phyloP scores from a whole-genome alignment of 2,113 vertebrate species.

The Ia io region DNA sequence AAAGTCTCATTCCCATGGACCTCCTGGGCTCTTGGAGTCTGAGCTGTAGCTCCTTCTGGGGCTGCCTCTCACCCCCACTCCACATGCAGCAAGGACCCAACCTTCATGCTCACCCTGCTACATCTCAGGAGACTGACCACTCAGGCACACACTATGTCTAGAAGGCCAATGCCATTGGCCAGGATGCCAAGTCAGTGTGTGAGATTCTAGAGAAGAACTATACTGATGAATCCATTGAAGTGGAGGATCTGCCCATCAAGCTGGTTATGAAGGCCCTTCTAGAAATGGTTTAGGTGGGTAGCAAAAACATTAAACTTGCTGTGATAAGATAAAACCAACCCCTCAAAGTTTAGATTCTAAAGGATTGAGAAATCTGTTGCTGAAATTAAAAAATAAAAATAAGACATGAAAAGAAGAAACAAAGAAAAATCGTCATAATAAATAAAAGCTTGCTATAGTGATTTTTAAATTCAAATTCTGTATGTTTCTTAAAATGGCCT shows the following conservation, averaged over 20 bases:
- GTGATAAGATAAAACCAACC: conserved; percentile 84
- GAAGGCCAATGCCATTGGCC: conserved; percentile 86
- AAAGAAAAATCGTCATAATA: conserved; percentile 83
- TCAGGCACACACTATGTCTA: neutral
- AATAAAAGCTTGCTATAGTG: conserved; percentile 49
- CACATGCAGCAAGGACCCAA: neutral
- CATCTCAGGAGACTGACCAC: neutral
- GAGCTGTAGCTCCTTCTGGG: neutral
- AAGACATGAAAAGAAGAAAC: conserved; percentile 86
- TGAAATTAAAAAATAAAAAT: conserved; percentile 84
- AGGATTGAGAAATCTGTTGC: conserved; percentile 86
- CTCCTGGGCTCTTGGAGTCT: neutral
- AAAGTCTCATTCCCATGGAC: fast-evolving
- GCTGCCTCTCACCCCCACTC: neutral
- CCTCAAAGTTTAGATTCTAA: conserved; percentile 87
- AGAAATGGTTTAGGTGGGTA: conserved; percentile 86
- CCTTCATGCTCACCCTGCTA: neutral
- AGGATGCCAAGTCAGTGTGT: conserved; percentile 86
- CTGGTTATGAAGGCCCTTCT: conserved; percentile 87
- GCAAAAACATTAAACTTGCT: conserved; percentile 86
- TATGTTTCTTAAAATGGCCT: conserved; percentile 66
- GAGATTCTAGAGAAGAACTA: conserved; percentile 90
- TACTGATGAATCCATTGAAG: conserved; percentile 85
- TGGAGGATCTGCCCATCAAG: conserved; percentile 84
- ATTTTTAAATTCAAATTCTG: conserved; percentile 71